Percentiles rank a stretch among this genome's conserved stretches.
Evolutionary conservation across 2,888 invertebrate species (phyloP).

Genomic region (Thumatha senex): DNA sequence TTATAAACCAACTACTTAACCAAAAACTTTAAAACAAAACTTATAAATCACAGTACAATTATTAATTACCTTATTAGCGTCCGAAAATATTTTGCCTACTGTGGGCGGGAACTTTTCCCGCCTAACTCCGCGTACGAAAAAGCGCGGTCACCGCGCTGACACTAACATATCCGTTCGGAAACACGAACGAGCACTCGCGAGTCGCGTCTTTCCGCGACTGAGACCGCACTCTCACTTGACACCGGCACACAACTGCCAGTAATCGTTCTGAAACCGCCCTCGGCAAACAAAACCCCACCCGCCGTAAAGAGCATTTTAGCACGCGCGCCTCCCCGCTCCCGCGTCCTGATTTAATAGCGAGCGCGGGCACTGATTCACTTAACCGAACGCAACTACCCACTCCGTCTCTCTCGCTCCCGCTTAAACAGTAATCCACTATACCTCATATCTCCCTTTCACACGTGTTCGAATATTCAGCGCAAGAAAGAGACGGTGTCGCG

Average conservation of each 20-base stretch:
- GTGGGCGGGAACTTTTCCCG: slow-evolving; percentile 81
- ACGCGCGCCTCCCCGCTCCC: slow-evolving; percentile 71
- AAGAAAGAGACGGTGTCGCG: slow-evolving; percentile 66
- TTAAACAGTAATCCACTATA: slow-evolving; percentile 41
- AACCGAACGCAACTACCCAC: slow-evolving; percentile 78
- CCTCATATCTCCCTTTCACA: slow-evolving; percentile 45
- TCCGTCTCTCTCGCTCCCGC: slow-evolving; percentile 66
- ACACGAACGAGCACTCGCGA: slow-evolving; percentile 58
- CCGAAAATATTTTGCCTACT: slow-evolving; percentile 80
- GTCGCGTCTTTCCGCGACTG: slow-evolving; percentile 57
- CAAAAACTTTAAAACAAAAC: neutral
- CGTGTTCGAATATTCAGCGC: slow-evolving; percentile 38
- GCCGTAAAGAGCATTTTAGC: slow-evolving; percentile 80
- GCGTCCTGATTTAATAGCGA: slow-evolving; percentile 82
- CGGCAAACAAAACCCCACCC: slow-evolving; percentile 82
- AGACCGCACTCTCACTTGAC: slow-evolving; percentile 35
- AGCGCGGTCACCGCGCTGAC: slow-evolving; percentile 77
- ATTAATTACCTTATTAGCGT: slow-evolving; percentile 80
- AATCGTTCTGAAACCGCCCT: slow-evolving; percentile 78
- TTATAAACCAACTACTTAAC: slow-evolving; percentile 13
- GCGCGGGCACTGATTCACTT: slow-evolving; percentile 83
- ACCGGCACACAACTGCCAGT: slow-evolving; percentile 50
- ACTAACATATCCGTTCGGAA: slow-evolving; percentile 57
- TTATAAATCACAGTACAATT: neutral
- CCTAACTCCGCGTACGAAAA: slow-evolving; percentile 64